Conservation (phyloP, 1,140 invertebrate species). For the Cyclargus thomasi region DNA sequence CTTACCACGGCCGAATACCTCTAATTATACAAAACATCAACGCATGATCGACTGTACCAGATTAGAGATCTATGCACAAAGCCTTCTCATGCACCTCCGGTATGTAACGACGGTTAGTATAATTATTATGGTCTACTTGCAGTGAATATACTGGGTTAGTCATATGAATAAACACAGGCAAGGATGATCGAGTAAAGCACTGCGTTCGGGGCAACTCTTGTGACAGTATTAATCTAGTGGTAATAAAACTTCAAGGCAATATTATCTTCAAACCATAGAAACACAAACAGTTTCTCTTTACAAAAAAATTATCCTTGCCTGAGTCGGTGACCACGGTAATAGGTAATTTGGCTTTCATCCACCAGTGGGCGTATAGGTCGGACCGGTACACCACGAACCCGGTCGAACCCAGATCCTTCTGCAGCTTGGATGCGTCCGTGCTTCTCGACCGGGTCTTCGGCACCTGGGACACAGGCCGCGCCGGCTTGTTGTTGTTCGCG, state of each 20-base stretch:
- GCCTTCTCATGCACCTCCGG: slow-evolving; percentile 62
- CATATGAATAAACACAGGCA: slow-evolving; percentile 75
- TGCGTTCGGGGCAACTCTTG: slow-evolving; percentile 67
- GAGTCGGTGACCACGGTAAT: slow-evolving; percentile 77
- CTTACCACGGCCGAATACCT: not conserved
- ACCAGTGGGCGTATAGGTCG: slow-evolving; percentile 92
- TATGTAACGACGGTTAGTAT: slow-evolving; percentile 54
- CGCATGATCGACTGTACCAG: not conserved
- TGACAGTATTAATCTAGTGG: slow-evolving; percentile 67
- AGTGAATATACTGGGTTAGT: slow-evolving; percentile 66
- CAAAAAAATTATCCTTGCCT: slow-evolving; percentile 79
- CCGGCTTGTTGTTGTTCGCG: slow-evolving; percentile 40
- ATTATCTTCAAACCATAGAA: slow-evolving; percentile 70
- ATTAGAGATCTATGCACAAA: slow-evolving; percentile 28
- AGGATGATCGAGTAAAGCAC: slow-evolving; percentile 76
- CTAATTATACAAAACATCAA: slow-evolving; percentile 26
- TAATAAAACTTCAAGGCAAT: slow-evolving; percentile 65
- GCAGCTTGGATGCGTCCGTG: slow-evolving; percentile 65
- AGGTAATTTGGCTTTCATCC: slow-evolving; percentile 90
- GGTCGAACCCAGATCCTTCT: slow-evolving; percentile 49
- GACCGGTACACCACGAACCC: slow-evolving; percentile 81
- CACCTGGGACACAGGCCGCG: slow-evolving; percentile 32
- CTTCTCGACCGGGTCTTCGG: slow-evolving; percentile 62
- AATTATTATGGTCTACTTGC: slow-evolving; percentile 65
- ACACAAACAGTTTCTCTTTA: slow-evolving; percentile 72